phyloP scores from a whole-genome alignment of 2,113 vertebrate genomes.

The Spilogale gracilis region DNA sequence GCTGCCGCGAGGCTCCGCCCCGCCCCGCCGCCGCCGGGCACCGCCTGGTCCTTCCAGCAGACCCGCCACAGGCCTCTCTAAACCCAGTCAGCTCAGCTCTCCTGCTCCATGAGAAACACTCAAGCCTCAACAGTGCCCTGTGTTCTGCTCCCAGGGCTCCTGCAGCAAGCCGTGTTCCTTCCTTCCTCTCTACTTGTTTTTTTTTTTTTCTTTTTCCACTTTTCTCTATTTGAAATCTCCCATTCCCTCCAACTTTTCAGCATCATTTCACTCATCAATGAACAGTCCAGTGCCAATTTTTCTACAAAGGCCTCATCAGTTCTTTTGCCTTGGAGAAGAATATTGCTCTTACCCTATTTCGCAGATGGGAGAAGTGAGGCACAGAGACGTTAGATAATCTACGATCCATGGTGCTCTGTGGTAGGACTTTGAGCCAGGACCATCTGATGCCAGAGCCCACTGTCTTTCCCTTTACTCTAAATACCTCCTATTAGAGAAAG shows the following conservation, averaged over 20 bases:
- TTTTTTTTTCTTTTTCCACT: neutral
- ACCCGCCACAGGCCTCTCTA: fast-evolving
- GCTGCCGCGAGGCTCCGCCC: neutral
- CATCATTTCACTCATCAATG: neutral
- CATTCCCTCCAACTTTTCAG: neutral
- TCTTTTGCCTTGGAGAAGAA: neutral
- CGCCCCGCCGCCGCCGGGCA: too few species aligned
- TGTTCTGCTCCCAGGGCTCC: neutral
- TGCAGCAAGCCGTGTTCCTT: neutral
- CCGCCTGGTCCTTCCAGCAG: neutral
- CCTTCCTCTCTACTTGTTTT: neutral
- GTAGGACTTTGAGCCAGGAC: neutral
- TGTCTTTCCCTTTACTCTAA: neutral
- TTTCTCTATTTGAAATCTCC: neutral
- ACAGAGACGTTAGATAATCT: neutral
- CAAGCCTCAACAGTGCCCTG: fast-evolving
- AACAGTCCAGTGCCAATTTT: neutral
- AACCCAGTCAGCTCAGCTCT: neutral
- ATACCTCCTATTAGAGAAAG: neutral
- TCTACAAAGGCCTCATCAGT: neutral
- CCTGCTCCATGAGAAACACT: neutral
- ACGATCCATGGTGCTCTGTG: neutral
- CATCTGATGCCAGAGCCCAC: neutral
- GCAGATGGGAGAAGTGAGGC: neutral
- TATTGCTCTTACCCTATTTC: neutral